Base-by-base conservation (phyloP, 2,113 vertebrate species). In the Bambusicola thoracicus region DNA sequence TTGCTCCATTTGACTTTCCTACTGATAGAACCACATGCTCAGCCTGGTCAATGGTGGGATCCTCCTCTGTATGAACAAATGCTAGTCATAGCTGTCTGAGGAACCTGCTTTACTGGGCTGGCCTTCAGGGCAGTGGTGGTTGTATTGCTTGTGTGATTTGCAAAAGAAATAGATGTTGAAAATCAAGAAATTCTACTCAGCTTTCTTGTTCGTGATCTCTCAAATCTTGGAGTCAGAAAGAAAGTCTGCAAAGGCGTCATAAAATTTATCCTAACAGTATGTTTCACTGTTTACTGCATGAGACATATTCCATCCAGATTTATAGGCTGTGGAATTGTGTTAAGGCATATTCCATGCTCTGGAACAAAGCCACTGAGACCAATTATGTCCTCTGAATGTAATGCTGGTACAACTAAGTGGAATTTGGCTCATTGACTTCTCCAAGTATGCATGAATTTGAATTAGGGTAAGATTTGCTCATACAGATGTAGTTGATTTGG, bases 391-490 rank as follows among this genome's bases (percentile, higher is more conserved):
- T 82, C 44, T 85, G 67, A 67, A 77, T 69, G 66, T 92, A 76
- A 89, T 66, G 44, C 22, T 82, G 36, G 55, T 82, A 65, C 30
- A 68, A 69, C 18, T 49, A 70, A 38, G 21, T 81, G 27, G 27
- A 94, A 72, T 91, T 78, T 94, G 48, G n/a, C n/a, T 86, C 62
- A 78, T 3, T 92, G 82, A 77, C 38, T 88, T 88, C 25, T 82
- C 27, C 75, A n/a, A 46, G 27, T n/a, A 17, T 61, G 34, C 36
- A 55, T n/a, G 49, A 51, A 34, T 59, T 53, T n/a, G 29, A 89
- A 55, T 56, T 0, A 0, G 18, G 27, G 36, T 7, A 30, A 15
- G 5, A 56, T 78, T 83, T 91, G 22, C 49, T 92, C 34, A 29
- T 72, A 62, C 8, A 68, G 16, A 6, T 40, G 46, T 78, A 67